Percentiles rank a stretch among this genome's conserved stretches.
These are phyloP conservation scores for Hyles lineata DNA, from an alignment of 2,888 invertebrate species.

Conservation along the genomic window DNA sequence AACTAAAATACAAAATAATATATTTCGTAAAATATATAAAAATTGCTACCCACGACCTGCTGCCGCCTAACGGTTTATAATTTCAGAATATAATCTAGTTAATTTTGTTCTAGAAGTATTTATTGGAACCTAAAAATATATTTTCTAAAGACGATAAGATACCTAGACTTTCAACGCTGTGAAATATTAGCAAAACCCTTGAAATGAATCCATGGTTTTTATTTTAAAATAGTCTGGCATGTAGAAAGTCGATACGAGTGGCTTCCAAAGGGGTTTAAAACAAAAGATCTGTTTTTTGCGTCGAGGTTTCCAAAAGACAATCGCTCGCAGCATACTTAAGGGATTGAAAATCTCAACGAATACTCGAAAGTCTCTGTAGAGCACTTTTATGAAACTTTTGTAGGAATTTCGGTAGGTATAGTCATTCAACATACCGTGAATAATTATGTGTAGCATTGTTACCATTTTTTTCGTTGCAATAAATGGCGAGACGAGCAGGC, in stretches of 20 bases:
- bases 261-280: conserved; percentile 12
- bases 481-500: no score
- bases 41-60: no score
- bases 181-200: neutral
- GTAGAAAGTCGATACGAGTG: conserved; percentile 5
- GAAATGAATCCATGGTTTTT: neutral
- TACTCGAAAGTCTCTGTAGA: neutral
- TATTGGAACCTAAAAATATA: no score
- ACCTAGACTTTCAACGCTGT: neutral
- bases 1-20: no score
- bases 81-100: no score
- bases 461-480: no score
- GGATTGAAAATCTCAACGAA: conserved; percentile 17
- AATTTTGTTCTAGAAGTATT: no score
- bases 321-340: conserved; percentile 22
- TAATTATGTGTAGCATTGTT: neutral
- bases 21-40: no score
- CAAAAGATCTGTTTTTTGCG: conserved; percentile 20
- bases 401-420: neutral
- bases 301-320: conserved; percentile 10
- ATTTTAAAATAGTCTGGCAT: conserved; percentile 7
- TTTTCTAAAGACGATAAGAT: no score
- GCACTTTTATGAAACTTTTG: neutral
- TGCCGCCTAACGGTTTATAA: no score
- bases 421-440: neutral